Evolutionary conservation across 35 echinoderm and acorn worm genomes (phyloP), one percentile per base, ranked within the genome.

Genomic region (Heliocidaris erythrogramma): DNA sequence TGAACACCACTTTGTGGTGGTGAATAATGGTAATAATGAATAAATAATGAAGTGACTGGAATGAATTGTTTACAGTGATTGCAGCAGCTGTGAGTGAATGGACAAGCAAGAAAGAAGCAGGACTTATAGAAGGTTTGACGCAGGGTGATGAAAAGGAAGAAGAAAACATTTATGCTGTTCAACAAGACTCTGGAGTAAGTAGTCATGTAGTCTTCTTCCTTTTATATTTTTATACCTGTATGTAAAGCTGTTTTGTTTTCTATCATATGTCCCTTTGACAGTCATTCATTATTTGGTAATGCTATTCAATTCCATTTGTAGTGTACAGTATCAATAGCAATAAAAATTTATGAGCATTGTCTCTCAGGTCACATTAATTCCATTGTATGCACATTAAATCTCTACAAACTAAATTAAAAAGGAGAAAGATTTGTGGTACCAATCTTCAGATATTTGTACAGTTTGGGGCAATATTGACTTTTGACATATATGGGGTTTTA

Each of bases 151-250:
- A 95, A 32, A 84, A 94, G 47, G 96, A 95, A 30, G 97, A 98
- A 88, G 98, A 99, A 85, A 97, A 99, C 60, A 99, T 99, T 30
- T 99, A 99, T 96, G 98, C 98, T 87, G 97, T 99, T 21, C 90
- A 93, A 29, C 97, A 94, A 71, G 98, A 99, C 29, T 96, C 96
- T 56, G 96, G 94, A 52, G 98, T 99, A 86, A 97, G 94, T 92
- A n/a, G 21, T 47, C 5, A 78, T 24, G 7, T 27, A 56, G 52
- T 13, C 52, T 56, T 56, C 52, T 56, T 1, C 91, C 60, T 59
- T 47, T 30, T 65, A 85, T 30, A 9, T 42, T 30, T 52, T 27
- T 49, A 7, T 90, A 47, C 6, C 32, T 90, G 3, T 35, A 10
- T 78, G 65, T 78, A n/a, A 69, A 42, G 35, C 35, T 42, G 3